A percentile compares a stretch with the other conserved stretches of the same genome.
Conservation (phyloP, 2,797 vertebrate genomes). For the Eulemur mongoz region DNA sequence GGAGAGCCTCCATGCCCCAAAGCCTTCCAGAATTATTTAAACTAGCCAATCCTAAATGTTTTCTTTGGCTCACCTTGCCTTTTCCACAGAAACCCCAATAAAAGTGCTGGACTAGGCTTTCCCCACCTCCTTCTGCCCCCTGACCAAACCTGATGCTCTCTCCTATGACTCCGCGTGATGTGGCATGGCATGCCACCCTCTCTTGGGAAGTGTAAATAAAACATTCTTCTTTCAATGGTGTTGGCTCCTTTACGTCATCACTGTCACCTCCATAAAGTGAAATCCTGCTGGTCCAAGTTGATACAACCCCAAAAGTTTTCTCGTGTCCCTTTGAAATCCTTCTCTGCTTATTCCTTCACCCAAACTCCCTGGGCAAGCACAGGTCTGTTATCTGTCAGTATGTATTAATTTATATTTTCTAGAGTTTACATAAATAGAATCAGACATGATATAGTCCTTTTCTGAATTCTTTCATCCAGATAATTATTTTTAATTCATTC, state of each 20-base stretch:
- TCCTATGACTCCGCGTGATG: neutral
- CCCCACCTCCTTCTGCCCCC: neutral
- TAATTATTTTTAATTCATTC: slow-evolving; percentile 12
- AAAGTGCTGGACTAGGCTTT: neutral
- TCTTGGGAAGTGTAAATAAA: neutral
- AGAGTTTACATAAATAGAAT: neutral
- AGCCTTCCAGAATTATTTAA: neutral
- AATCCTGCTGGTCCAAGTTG: neutral
- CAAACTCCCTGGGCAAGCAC: neutral
- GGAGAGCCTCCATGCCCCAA: neutral
- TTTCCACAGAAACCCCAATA: neutral
- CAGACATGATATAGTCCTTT: neutral
- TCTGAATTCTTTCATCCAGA: neutral
- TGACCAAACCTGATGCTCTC: neutral
- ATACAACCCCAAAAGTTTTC: neutral
- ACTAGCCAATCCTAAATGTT: neutral
- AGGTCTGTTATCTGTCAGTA: neutral
- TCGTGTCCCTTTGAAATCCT: neutral
- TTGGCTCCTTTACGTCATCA: neutral
- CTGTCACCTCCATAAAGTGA: neutral
- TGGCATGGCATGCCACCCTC: neutral
- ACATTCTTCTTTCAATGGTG: neutral
- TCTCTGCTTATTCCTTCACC: neutral
- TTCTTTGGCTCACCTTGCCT: neutral
- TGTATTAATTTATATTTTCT: neutral